These are phyloP conservation scores for Delia radicum DNA, from an alignment of 1,140 invertebrate genomes.

Conservation along the genomic window DNA sequence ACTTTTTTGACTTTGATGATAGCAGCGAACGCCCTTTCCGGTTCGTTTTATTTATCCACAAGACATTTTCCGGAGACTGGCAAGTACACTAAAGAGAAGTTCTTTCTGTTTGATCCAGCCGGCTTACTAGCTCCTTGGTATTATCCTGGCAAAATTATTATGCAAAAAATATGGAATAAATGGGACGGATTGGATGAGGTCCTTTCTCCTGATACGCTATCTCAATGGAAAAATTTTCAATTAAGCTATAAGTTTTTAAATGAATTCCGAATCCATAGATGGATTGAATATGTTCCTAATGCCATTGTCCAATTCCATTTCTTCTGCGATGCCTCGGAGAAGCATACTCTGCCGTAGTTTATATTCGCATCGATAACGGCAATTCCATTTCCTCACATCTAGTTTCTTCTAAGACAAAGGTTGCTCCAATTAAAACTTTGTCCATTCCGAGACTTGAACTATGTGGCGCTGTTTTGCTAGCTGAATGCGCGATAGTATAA, in stretches of 20 bases:
- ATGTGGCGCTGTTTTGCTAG: not conserved
- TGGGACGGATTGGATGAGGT: not conserved
- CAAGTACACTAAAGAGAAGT: not conserved
- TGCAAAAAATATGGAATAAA: not conserved
- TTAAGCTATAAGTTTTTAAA: not conserved
- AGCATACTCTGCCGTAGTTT: not conserved
- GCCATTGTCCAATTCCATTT: not conserved
- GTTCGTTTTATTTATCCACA: not conserved
- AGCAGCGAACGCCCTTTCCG: not conserved
- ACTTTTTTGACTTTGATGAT: slow-evolving; percentile 10
- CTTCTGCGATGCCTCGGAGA: slow-evolving; percentile 17
- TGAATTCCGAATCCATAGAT: not conserved
- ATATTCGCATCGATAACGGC: not conserved
- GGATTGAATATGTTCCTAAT: not conserved
- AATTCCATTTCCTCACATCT: not conserved
- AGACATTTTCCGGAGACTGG: not conserved
- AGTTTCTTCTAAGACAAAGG: not conserved
- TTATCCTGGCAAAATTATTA: not conserved
- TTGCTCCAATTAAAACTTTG: not conserved
- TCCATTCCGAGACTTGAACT: too few species aligned
- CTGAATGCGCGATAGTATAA: not conserved
- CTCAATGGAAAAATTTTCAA: not conserved
- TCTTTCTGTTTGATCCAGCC: not conserved
- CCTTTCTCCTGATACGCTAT: not conserved
- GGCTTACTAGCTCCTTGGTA: not conserved